phyloP scores from a whole-genome alignment of 2,888 invertebrate genomes.

The Drosophila meridiana region DNA sequence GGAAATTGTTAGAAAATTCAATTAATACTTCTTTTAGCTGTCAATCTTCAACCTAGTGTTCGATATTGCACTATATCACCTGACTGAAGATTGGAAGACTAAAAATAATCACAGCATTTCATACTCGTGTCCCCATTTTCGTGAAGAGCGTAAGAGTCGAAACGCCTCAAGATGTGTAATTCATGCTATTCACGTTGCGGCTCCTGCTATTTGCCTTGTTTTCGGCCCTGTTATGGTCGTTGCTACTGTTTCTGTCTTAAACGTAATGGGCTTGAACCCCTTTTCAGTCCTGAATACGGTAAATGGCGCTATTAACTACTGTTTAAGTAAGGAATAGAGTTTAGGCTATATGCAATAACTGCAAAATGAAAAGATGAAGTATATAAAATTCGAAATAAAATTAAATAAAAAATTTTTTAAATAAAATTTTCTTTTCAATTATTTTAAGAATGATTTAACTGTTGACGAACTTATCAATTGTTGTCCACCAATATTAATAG shows the following conservation, averaged over 20 bases:
- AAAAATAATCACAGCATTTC: neutral
- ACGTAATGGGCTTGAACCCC: neutral
- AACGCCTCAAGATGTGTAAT: constrained; percentile 45
- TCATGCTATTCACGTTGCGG: constrained; percentile 38
- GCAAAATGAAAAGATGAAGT: neutral
- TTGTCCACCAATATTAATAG: no score
- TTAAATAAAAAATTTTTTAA: neutral
- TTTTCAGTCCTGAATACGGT: neutral
- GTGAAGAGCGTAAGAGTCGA: neutral
- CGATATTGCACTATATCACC: neutral
- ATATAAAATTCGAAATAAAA: neutral
- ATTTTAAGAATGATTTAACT: no score
- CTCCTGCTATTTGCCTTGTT: constrained; percentile 20
- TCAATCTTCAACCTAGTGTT: neutral
- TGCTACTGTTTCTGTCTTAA: neutral
- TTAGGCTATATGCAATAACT: neutral
- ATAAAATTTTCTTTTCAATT: no score
- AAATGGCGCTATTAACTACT: neutral
- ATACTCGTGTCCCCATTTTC: neutral
- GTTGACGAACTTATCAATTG: no score
- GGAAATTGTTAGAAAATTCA: neutral
- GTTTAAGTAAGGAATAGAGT: neutral
- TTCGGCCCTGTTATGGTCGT: constrained; percentile 20
- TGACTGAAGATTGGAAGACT: neutral
- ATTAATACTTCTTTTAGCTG: neutral